Conservation (phyloP, 1,140 invertebrate species). For the Trinorchestia longiramus region DNA sequence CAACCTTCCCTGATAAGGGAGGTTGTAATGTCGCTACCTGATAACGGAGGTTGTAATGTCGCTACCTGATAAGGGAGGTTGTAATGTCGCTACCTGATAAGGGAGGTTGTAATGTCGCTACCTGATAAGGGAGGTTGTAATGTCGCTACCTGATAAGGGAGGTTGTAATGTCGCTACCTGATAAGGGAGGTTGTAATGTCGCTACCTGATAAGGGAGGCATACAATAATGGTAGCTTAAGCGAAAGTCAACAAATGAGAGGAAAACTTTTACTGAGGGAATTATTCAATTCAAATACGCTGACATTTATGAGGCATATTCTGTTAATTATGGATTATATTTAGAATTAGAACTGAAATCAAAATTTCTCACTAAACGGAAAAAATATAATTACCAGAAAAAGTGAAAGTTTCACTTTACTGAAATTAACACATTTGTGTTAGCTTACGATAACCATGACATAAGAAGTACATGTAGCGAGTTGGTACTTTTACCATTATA, state of each 20-base stretch:
- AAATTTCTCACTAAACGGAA: neutral
- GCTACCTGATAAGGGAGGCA: neutral
- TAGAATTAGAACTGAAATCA: neutral
- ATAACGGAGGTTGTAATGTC: no score
- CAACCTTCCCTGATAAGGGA: no score
- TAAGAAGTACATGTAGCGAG: neutral
- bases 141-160: no score
- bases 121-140: no score
- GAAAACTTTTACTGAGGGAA: neutral
- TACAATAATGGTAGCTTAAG: neutral
- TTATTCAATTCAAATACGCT: neutral
- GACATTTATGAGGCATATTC: neutral
- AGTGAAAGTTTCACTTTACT: neutral
- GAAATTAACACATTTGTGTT: neutral
- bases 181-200: no score
- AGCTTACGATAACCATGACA: neutral
- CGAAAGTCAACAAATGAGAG: neutral
- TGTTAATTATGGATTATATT: neutral
- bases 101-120: no score
- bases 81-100: no score
- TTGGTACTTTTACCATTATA: neutral
- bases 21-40: no score
- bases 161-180: no score
- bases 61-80: no score
- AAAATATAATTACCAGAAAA: neutral